Percentiles rank a stretch among this genome's conserved stretches.
Evolutionary conservation across 2,113 vertebrate genomes (phyloP).

Genomic region (Athene noctua): DNA sequence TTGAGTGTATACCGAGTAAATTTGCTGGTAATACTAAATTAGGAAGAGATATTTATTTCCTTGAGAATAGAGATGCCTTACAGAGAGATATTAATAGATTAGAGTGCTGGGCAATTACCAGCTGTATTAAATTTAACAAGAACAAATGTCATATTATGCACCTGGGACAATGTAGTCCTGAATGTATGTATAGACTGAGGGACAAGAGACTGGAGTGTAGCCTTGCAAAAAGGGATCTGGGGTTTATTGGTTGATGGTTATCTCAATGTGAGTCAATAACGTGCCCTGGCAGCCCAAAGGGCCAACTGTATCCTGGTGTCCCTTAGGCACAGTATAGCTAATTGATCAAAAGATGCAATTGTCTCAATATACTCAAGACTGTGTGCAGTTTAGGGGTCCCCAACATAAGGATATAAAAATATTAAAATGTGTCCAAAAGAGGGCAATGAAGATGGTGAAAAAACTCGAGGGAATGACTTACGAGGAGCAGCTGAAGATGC

Average conservation of each 20-base stretch:
- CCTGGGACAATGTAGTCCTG: neutral
- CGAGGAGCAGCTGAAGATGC: neutral
- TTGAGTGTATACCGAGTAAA: neutral
- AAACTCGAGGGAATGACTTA: neutral
- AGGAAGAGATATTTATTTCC: neutral
- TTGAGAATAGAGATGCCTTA: neutral
- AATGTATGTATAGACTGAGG: neutral
- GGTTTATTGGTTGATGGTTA: neutral
- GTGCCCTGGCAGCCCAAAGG: neutral
- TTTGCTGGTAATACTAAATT: neutral
- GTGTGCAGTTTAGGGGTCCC: neutral
- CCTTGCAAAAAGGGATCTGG: neutral
- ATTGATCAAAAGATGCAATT: neutral
- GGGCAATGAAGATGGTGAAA: neutral
- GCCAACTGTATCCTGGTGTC: neutral
- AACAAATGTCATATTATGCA: neutral
- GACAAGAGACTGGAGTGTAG: neutral
- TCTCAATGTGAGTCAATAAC: no score
- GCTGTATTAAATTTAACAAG: neutral
- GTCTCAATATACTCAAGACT: neutral
- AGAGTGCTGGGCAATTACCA: neutral
- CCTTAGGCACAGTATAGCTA: neutral
- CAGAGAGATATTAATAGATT: neutral
- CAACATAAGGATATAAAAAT: neutral
- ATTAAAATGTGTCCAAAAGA: neutral